These are phyloP conservation scores for Neofelis nebulosa DNA, from an alignment of 2,113 vertebrate species.

Conservation along the genomic window DNA sequence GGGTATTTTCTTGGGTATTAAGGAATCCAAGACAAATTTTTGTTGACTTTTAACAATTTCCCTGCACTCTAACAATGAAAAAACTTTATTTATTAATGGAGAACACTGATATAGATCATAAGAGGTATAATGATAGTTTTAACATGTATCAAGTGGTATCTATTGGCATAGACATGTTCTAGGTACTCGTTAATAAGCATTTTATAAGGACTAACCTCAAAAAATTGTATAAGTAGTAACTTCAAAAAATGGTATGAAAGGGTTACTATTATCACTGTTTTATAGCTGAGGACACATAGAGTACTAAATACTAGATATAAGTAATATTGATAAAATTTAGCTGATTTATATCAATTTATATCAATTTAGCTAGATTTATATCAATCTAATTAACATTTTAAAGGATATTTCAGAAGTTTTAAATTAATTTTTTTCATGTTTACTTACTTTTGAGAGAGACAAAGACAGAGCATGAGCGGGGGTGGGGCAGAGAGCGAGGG, in stretches of 20 bases:
- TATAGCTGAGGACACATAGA: background rate
- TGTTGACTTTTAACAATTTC: background rate
- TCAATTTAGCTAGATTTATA: no score
- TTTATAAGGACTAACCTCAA: background rate
- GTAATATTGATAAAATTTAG: background rate
- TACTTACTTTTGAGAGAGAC: no score
- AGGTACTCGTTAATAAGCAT: background rate
- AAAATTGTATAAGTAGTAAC: background rate
- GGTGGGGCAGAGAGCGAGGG: no score
- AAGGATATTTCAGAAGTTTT: background rate
- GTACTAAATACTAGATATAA: background rate
- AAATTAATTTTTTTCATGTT: background rate
- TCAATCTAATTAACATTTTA: background rate
- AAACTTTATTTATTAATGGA: background rate
- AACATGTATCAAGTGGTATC: background rate
- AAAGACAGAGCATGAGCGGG: no score
- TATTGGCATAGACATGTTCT: background rate
- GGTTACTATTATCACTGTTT: background rate
- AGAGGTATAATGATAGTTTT: background rate
- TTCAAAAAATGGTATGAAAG: background rate
- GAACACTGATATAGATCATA: background rate
- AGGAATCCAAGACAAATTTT: background rate
- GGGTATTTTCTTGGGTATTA: background rate
- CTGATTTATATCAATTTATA: background rate
- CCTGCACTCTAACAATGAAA: background rate